Evolutionary conservation across 1,140 invertebrate species (phyloP).

Genomic region (Drosophila prosaltans): DNA sequence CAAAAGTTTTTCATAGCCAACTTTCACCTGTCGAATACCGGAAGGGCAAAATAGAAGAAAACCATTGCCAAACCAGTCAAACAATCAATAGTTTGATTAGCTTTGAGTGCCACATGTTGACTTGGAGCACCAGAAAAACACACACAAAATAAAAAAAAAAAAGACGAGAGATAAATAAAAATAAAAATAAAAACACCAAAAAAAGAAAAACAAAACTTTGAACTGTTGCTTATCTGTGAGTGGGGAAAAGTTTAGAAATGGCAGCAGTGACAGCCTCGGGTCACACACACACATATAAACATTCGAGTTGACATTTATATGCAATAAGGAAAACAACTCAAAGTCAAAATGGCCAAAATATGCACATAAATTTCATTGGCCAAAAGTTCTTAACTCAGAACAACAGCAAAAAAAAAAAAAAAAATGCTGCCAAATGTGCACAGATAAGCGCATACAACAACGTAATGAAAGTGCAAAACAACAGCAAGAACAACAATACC

Average conservation of each 20-base stretch:
- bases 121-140: conserved; percentile 49
- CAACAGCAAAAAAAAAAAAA: conserved; percentile 34
- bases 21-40: conserved; percentile 61
- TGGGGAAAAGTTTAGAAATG: conserved; percentile 31
- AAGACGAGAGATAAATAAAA: conserved; percentile 27
- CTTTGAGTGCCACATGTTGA: conserved; percentile 70
- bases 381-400: conserved; percentile 19
- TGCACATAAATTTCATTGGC: conserved; percentile 71
- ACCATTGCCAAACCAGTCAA: conserved; percentile 70
- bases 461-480: conserved; percentile 17
- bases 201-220: conserved; percentile 55
- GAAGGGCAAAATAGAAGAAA: conserved; percentile 38
- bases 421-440: conserved; percentile 65
- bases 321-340: conserved; percentile 58
- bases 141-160: conserved; percentile 46
- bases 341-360: conserved; percentile 69
- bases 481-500: conserved; percentile 35
- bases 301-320: conserved; percentile 55
- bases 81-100: conserved; percentile 81
- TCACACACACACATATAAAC: conserved; percentile 3
- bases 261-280: conserved; percentile 23
- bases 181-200: conserved; percentile 1
- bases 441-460: conserved; percentile 59
- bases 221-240: conserved; percentile 72
- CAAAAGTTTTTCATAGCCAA: conserved; percentile 47